Conservation (phyloP, 30 jellyfish, hydroid and myxozoan genomes). For the Rhopilema esculentum region DNA sequence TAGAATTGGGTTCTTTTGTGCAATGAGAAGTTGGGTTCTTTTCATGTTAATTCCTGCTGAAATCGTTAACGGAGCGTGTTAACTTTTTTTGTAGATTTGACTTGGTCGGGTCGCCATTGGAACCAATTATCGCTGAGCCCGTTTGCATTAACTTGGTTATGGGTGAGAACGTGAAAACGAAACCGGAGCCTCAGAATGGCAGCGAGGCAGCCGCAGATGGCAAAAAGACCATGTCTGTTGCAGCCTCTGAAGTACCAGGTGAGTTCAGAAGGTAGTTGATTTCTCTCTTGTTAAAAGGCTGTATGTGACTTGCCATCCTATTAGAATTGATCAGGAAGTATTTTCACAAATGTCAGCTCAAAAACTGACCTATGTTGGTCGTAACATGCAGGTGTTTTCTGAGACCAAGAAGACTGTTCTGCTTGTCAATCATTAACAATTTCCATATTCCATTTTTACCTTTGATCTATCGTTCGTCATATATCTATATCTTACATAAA, state of each 20-base stretch:
- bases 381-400: too few species aligned
- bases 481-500: too few species aligned
- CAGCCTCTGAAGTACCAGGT: conserved; percentile 86
- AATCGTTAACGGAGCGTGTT: background rate
- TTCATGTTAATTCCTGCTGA: background rate
- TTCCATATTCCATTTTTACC: too few species aligned
- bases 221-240: conserved; percentile 31
- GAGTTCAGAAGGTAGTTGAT: background rate
- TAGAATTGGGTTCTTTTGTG: background rate
- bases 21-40: background rate
- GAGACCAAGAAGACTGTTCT: too few species aligned
- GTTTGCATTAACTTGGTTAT: conserved; percentile 28
- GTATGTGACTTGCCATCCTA: too few species aligned
- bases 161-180: conserved; percentile 31
- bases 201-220: conserved; percentile 1
- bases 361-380: too few species aligned
- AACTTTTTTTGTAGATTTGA: conserved; percentile 55
- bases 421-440: too few species aligned
- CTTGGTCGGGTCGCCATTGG: conserved; percentile 66
- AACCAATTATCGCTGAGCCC: conserved; percentile 88
- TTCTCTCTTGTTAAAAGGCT: too few species aligned
- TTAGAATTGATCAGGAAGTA: too few species aligned
- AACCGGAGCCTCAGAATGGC: conserved; percentile 3
- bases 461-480: too few species aligned
- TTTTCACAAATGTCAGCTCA: too few species aligned